Evolutionary conservation across 1,140 invertebrate genomes (phyloP).

Genomic region (Drosophila santomea): DNA sequence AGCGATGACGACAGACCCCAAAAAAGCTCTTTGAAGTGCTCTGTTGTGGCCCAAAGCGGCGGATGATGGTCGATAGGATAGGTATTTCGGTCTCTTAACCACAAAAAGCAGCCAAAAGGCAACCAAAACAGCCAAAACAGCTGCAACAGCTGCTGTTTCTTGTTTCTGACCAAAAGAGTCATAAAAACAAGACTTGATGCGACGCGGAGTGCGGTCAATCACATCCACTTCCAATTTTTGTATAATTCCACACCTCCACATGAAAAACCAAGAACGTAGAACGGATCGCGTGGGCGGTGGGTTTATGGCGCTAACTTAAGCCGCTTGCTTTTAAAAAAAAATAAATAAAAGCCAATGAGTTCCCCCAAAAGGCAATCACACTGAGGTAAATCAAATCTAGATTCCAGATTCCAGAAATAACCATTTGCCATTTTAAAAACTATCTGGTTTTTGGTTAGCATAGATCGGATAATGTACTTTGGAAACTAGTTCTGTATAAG

Average conservation of each 20-base stretch:
- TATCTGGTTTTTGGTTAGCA: background rate
- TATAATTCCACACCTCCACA: slow-evolving; percentile 37
- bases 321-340: slow-evolving; percentile 5
- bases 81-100: slow-evolving; percentile 19
- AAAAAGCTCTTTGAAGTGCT: slow-evolving; percentile 54
- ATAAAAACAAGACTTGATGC: slow-evolving; percentile 44
- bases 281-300: slow-evolving; percentile 12
- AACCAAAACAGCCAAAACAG: background rate
- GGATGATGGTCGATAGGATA: slow-evolving; percentile 12
- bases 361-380: background rate
- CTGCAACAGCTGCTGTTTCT: slow-evolving; percentile 28
- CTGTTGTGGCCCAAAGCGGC: slow-evolving; percentile 6
- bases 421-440: background rate
- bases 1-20: slow-evolving; percentile 35
- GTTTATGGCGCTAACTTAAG: slow-evolving; percentile 2
- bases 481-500: background rate
- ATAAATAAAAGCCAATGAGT: background rate
- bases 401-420: slow-evolving; percentile 1
- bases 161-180: slow-evolving; percentile 30
- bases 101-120: background rate
- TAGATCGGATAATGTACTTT: background rate
- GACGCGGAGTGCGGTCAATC: slow-evolving; percentile 17
- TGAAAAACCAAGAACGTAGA: slow-evolving; percentile 17
- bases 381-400: slow-evolving; percentile 9
- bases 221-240: slow-evolving; percentile 1